phyloP scores from a whole-genome alignment of 1,140 invertebrate genomes.

The Papilio glaucus region DNA sequence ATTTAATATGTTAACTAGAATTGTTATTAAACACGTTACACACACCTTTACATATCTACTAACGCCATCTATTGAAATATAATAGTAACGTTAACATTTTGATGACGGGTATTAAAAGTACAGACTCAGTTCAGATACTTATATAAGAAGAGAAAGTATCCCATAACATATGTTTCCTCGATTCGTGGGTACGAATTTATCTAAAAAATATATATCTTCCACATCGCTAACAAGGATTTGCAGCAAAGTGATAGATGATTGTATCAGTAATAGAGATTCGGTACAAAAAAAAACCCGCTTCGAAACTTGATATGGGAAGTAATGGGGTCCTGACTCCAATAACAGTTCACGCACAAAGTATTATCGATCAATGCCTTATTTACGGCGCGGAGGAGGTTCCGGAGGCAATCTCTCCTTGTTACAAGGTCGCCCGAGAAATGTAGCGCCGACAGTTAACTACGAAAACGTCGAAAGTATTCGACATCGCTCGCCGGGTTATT shows the following conservation, averaged over 20 bases:
- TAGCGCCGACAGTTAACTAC: not conserved
- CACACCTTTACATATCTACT: too few species aligned
- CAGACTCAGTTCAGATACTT: too few species aligned
- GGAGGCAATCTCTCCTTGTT: slow-evolving; percentile 24
- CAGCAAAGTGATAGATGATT: slow-evolving; percentile 26
- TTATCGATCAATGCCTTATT: slow-evolving; percentile 37
- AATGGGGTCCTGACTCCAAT: slow-evolving; percentile 37
- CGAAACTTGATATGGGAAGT: slow-evolving; percentile 31
- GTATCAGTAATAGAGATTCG: slow-evolving; percentile 25
- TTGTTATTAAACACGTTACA: too few species aligned
- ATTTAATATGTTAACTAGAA: too few species aligned
- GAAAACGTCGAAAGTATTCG: not conserved
- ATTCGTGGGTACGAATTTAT: not conserved
- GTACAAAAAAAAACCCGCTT: slow-evolving; percentile 18
- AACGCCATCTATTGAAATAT: not conserved
- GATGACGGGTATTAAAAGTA: too few species aligned
- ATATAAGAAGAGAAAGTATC: not conserved
- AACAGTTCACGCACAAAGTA: slow-evolving; percentile 37
- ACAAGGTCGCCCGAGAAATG: slow-evolving; percentile 19
- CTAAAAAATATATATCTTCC: slow-evolving; percentile 7
- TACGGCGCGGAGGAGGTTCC: slow-evolving; percentile 28
- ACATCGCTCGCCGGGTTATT: not conserved
- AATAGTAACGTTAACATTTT: not conserved
- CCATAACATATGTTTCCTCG: not conserved
- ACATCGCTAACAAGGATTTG: slow-evolving; percentile 18